Evolutionary conservation across 2,113 vertebrate genomes (phyloP).

Genomic region (Pionites leucogaster): DNA sequence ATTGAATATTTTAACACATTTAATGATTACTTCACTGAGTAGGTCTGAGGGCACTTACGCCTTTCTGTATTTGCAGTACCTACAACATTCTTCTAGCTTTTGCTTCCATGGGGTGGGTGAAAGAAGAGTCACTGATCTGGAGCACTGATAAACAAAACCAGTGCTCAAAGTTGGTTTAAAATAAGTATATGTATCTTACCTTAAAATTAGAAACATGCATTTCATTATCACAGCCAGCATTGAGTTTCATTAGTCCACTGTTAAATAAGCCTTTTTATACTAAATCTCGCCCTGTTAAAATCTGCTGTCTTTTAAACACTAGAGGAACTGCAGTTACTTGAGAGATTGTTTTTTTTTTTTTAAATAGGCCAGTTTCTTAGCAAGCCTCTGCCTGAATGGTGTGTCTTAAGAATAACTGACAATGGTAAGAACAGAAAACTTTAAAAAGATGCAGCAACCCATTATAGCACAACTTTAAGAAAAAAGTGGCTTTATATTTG

Average conservation of each 20-base stretch:
- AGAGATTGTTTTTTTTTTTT: not conserved
- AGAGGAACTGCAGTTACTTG: not conserved
- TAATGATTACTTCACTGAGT: not conserved
- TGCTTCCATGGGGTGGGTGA: not conserved
- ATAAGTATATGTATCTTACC: not conserved
- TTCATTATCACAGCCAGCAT: not conserved
- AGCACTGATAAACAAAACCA: not conserved
- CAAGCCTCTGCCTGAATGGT: not conserved
- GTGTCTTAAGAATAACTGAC: not conserved
- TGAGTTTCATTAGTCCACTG: not conserved
- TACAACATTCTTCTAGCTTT: not conserved
- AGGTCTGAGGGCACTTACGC: not conserved
- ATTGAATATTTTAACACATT: not conserved
- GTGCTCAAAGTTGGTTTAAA: not conserved
- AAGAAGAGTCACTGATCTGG: not conserved
- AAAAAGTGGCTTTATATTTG: not conserved
- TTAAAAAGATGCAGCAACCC: not conserved
- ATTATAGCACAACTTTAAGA: not conserved
- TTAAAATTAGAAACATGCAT: not conserved
- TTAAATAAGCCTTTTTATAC: not conserved
- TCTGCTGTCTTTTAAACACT: not conserved
- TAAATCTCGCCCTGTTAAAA: not conserved
- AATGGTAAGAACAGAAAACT: not conserved
- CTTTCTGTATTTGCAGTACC: rapidly evolving
- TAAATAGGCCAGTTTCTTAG: not conserved